Conservation (phyloP, 2,888 invertebrate genomes). For the Aporophyla lueneburgensis region DNA sequence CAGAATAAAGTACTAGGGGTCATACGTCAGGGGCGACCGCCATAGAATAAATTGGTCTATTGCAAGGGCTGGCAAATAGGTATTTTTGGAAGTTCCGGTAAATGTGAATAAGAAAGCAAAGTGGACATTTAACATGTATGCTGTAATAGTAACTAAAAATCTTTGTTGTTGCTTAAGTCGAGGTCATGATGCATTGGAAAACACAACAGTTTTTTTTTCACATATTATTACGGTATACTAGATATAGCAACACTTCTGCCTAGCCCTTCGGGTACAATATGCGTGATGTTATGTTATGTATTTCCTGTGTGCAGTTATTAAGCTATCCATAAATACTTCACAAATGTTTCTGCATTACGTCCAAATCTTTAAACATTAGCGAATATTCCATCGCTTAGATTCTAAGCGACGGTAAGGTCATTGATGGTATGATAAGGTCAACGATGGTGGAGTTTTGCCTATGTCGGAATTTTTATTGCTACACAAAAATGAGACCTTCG, state of each 20-base stretch:
- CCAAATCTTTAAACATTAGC: too few relatives aligned
- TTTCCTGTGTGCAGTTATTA: background rate
- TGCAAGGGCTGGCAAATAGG: slow-evolving; percentile 51
- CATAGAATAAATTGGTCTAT: slow-evolving; percentile 73
- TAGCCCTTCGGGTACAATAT: too few relatives aligned
- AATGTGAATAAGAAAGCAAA: background rate
- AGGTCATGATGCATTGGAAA: background rate
- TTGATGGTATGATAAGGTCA: too few relatives aligned
- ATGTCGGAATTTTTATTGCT: too few relatives aligned
- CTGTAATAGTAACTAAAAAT: background rate
- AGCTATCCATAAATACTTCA: too few relatives aligned
- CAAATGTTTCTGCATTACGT: too few relatives aligned
- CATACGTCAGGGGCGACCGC: slow-evolving; percentile 68
- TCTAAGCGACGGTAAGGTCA: background rate
- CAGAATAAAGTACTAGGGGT: slow-evolving; percentile 71
- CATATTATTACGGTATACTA: too few relatives aligned
- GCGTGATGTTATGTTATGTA: too few relatives aligned
- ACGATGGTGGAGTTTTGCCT: too few relatives aligned
- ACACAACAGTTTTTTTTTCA: background rate
- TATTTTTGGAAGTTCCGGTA: background rate
- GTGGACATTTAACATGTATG: background rate
- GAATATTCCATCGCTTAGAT: too few relatives aligned
- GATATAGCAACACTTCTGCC: too few relatives aligned
- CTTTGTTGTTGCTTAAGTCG: background rate
- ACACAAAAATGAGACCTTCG: too few relatives aligned